Evolutionary conservation across 1,140 invertebrate species (phyloP), one percentile per base, ranked within the genome.

Genomic region (Ooceraea biroi): DNA sequence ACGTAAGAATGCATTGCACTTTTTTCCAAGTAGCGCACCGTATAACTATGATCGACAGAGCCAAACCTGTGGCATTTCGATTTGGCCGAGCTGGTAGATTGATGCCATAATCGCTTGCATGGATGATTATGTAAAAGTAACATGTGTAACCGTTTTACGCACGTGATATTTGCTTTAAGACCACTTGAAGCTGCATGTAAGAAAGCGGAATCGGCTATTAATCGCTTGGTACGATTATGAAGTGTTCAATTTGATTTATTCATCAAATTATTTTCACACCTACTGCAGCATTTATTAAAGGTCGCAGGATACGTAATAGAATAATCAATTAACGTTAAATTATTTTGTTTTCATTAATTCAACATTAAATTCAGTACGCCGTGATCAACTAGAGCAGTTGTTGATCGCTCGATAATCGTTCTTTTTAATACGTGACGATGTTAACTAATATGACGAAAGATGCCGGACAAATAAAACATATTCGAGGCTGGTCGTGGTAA

Each of bases 401-500:
- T 36, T 7, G 36, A 2, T 36, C 2, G 36, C 36, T 7, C 36
- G 36, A 36, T 11, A 66, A 50, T 12, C 41, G 52, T 14, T 41
- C 4, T 22, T 27, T 63, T 14, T 22, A 25, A 4, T 17, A 44
- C 5, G 68, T 74, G 66, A 74, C 78, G 77, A 82, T 76, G 82
- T 89, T 83, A 89, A 87, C 74, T 91, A 91, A 90, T 87, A 91
- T 85, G 73, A 36, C 30, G 58, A 1, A 0, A 87, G 11, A 84
- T 78, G 84, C 82, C 85, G 84, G 61, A 84, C 60, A 88, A 89
- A 87, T 86, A 89, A 87, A 89, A 69, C 85, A 85, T 86, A 89
- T 88, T 84, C 89, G 89, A 57, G 90, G 88, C 88, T 48, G 85
- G 68, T 30, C 57, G 14, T 80, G 82, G 90, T 87, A 92, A 92